Percentiles rank a stretch among this genome's conserved stretches.
These are phyloP conservation scores for Elymnias hypermnestra DNA, from an alignment of 1,140 invertebrate genomes.

Conservation along the genomic window DNA sequence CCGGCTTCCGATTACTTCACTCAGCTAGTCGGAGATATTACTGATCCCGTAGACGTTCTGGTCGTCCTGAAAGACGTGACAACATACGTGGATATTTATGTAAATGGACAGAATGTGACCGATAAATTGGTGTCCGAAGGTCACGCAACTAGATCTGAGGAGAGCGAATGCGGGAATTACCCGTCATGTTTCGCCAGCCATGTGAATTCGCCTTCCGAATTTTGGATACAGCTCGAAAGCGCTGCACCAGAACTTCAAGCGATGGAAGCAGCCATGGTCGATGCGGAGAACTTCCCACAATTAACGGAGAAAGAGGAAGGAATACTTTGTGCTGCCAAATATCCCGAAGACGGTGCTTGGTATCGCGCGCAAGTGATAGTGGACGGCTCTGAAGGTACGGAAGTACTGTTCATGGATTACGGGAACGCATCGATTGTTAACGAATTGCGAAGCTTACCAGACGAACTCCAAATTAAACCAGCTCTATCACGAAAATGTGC, in stretches of 20 bases:
- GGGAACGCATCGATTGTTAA: constrained; percentile 81
- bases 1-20: constrained; percentile 78
- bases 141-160: constrained; percentile 69
- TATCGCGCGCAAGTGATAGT: constrained; percentile 82
- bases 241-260: constrained; percentile 78
- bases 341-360: constrained; percentile 82
- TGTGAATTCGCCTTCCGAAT: constrained; percentile 80
- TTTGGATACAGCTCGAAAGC: constrained; percentile 83
- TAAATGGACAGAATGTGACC: constrained; percentile 77
- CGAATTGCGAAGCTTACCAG: constrained; percentile 78
- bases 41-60: constrained; percentile 65
- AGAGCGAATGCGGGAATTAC: constrained; percentile 67
- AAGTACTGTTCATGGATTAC: constrained; percentile 85
- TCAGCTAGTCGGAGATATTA: constrained; percentile 57
- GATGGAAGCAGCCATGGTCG: constrained; percentile 77
- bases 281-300: constrained; percentile 75
- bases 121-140: constrained; percentile 77
- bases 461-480: constrained; percentile 78
- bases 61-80: constrained; percentile 78
- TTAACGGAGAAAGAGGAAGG: constrained; percentile 75
- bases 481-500: constrained; percentile 80
- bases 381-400: constrained; percentile 77
- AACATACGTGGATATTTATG: constrained; percentile 81
- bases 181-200: constrained; percentile 80
- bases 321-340: constrained; percentile 81